Evolutionary conservation across 2,797 vertebrate genomes (phyloP).

Genomic region (Sebastes hubbsi): DNA sequence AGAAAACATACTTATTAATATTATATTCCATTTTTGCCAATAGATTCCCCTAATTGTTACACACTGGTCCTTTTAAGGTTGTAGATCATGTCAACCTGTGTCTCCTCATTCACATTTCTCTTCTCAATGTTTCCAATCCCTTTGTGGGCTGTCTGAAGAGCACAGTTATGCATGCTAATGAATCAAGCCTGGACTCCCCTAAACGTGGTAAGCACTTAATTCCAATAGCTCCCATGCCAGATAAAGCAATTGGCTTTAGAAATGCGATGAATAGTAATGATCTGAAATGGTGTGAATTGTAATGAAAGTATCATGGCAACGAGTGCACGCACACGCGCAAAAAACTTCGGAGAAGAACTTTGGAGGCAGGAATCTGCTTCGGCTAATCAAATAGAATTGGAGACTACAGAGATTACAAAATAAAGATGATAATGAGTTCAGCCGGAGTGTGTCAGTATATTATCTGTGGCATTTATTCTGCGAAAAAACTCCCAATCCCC

Average conservation of each 20-base stretch:
- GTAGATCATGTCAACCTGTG: neutral
- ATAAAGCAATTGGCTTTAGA: conserved; percentile 8
- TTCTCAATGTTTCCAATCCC: neutral
- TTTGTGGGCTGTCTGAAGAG: neutral
- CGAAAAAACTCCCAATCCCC: conserved; percentile 16
- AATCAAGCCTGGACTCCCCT: conserved; percentile 2
- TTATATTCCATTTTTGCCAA: no score
- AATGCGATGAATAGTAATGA: neutral
- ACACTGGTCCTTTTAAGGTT: neutral
- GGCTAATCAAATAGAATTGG: conserved; percentile 28
- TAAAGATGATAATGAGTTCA: conserved; percentile 39
- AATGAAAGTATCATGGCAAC: conserved; percentile 8
- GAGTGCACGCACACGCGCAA: neutral
- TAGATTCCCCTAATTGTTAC: no score
- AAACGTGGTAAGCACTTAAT: neutral
- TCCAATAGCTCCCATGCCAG: neutral
- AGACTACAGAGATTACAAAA: conserved; percentile 14
- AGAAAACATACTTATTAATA: no score
- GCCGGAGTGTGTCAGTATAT: conserved; percentile 21
- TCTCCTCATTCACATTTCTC: neutral
- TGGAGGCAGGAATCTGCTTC: neutral
- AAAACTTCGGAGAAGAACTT: conserved; percentile 25
- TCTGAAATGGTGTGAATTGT: conserved; percentile 1
- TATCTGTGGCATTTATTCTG: conserved; percentile 32
- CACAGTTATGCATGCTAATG: conserved; percentile 6